Evolutionary conservation across 2,888 invertebrate genomes (phyloP), one percentile per base, ranked within the genome.

Genomic region (Mycalesis mineus): DNA sequence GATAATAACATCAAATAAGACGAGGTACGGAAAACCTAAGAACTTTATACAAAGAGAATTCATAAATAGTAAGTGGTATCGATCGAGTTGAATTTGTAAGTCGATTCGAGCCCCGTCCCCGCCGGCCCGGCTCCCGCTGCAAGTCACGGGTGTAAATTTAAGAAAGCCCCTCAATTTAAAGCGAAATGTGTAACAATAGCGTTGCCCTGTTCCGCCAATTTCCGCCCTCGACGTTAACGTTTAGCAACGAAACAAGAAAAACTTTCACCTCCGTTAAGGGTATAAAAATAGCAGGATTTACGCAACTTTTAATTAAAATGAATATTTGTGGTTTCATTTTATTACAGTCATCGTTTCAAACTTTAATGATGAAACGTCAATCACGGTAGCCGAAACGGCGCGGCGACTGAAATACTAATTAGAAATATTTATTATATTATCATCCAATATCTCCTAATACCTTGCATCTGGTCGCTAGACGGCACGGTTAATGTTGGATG

Each of bases 91-190:
- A 63, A 63, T 61, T 57, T 61, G 62, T 61, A 63, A 62, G 60
- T 57, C 48, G 62, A 60, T 58, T 55, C 28, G 28, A 51, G 51
- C 22, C 52, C 65, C 68, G 68, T 72, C 75, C 79, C 74, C 75
- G 73, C 69, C 68, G 71, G 70, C 72, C 60, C 58, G 72, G 77
- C 80, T 75, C 76, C 71, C 72, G 71, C 69, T 79, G 85, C 85
- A 86, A 88, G 86, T 87, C 87, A 88, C 82, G 83, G 84, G 83
- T 85, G 86, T 84, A 84, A 88, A 88, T 88, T 86, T 82, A 86
- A 88, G 87, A 86, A 88, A 86, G 83, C 82, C 84, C 88, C 85
- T 79, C 85, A 86, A 87, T 88, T 89, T 87, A 85, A 88, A 87
- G 78, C 78, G 84, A 82, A 84, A 87, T 82, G 80, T 84, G 81